Evolutionary conservation across 2,888 invertebrate species (phyloP), one percentile per base, ranked within the genome.

Genomic region (Drepanosiphum platanoidis): DNA sequence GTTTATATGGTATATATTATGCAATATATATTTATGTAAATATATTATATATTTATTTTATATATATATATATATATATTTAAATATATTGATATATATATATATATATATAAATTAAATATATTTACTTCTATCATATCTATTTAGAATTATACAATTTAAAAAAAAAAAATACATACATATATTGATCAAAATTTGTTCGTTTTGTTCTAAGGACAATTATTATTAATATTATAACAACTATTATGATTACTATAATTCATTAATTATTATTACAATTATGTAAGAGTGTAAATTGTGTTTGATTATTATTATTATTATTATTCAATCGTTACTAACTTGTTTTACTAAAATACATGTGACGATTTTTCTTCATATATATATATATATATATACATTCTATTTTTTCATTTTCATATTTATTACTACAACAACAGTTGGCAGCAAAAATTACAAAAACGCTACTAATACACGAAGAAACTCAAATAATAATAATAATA

Each of bases 101-200:
- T 58, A n/a, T n/a, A n/a, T n/a, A n/a, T n/a, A n/a, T n/a, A n/a
- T n/a, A n/a, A n/a, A n/a, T n/a, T n/a, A n/a, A n/a, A n/a, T n/a
- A n/a, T n/a, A n/a, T 39, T 72, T 71, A 78, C 68, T 72, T 82
- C 71, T 81, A 81, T 81, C 71, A 72, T 72, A 82, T 82, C 58
- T 72, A 83, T 66, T 66, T 83, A 52, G n/a, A 52, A 52, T 74
- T 42, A 39, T 42, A 82, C 13, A 72, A 66, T 18, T 64, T 46
- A 68, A 32, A 42, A 32, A 32, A 32, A 66, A 78, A 0, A 36
- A 36, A 75, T 58, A 36, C 27, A 46, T 32, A 70, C 36, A 58
- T 81, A 58, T 66, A 68, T 84, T 77, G 84, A 84, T 84, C 84
- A 84, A 84, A 84, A 30, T 75, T 52, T 84, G 46, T 83, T 83